Evolutionary conservation across 1,140 invertebrate genomes (phyloP).

Genomic region (Argopecten irradians): DNA sequence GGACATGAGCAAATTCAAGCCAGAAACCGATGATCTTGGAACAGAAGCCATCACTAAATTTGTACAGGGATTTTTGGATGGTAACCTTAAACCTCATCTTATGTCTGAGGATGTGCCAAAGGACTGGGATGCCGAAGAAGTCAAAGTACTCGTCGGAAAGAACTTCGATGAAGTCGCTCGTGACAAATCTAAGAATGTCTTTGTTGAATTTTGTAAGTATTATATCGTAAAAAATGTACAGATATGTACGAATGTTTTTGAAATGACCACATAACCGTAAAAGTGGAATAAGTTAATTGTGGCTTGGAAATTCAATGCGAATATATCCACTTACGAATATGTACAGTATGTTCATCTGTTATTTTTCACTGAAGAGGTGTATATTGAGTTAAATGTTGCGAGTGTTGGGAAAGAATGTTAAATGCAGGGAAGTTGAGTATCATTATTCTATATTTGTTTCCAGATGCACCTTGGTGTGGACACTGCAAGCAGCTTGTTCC

Average conservation of each 20-base stretch:
- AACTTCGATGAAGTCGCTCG: conserved; percentile 97
- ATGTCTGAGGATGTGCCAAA: conserved; percentile 95
- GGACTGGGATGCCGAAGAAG: conserved; percentile 97
- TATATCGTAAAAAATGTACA: background rate
- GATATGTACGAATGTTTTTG: too few species aligned
- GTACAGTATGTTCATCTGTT: too few species aligned
- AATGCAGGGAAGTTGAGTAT: background rate
- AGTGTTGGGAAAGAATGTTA: too few species aligned
- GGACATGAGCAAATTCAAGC: conserved; percentile 99
- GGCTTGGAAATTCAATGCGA: too few species aligned
- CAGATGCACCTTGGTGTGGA: conserved; percentile 94
- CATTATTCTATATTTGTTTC: conserved; percentile 28
- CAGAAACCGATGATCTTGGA: conserved; percentile 86
- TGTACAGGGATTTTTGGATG: conserved; percentile 91
- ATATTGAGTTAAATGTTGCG: too few species aligned
- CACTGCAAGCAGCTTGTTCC: conserved; percentile 98
- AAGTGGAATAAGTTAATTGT: too few species aligned
- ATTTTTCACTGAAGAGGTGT: too few species aligned
- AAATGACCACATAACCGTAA: too few species aligned
- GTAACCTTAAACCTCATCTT: conserved; percentile 93
- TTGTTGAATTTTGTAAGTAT: conserved; percentile 94
- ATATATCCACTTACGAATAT: too few species aligned
- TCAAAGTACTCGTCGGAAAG: conserved; percentile 94
- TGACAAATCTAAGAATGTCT: conserved; percentile 92
- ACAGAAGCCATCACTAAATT: conserved; percentile 89